Evolutionary conservation across 2,797 vertebrate genomes (phyloP).

Genomic region (Somateria mollissima): DNA sequence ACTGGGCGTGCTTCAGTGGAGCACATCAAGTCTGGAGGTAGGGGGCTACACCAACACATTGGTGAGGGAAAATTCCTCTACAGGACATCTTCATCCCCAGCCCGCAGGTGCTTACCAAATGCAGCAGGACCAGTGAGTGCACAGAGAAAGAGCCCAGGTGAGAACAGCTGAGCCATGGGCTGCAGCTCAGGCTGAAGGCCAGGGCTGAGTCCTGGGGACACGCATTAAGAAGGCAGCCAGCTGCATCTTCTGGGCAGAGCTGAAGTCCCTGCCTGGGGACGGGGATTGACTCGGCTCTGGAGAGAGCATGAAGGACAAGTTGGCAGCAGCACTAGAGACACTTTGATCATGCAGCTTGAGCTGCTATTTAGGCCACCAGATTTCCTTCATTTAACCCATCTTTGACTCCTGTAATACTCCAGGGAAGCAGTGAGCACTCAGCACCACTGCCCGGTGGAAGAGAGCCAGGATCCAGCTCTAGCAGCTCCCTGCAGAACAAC

Average conservation of each 20-base stretch:
- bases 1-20: background rate
- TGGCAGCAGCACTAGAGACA: background rate
- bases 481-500: background rate
- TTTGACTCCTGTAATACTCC: background rate
- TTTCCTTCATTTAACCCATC: background rate
- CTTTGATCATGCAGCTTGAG: background rate
- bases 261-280: background rate
- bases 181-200: background rate
- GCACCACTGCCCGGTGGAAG: background rate
- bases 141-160: fast-evolving
- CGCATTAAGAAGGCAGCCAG: background rate
- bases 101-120: fast-evolving
- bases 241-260: background rate
- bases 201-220: background rate
- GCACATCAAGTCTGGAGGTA: background rate
- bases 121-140: fast-evolving
- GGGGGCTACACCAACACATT: background rate
- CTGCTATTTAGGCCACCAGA: background rate
- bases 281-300: background rate
- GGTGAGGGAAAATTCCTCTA: background rate
- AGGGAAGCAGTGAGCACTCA: background rate
- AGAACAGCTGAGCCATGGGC: background rate
- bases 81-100: background rate
- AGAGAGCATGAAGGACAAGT: background rate
- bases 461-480: background rate